Percentiles rank a stretch among this genome's conserved stretches.
Conservation (phyloP, 2,888 invertebrate species). For the Lapara coniferarum region DNA sequence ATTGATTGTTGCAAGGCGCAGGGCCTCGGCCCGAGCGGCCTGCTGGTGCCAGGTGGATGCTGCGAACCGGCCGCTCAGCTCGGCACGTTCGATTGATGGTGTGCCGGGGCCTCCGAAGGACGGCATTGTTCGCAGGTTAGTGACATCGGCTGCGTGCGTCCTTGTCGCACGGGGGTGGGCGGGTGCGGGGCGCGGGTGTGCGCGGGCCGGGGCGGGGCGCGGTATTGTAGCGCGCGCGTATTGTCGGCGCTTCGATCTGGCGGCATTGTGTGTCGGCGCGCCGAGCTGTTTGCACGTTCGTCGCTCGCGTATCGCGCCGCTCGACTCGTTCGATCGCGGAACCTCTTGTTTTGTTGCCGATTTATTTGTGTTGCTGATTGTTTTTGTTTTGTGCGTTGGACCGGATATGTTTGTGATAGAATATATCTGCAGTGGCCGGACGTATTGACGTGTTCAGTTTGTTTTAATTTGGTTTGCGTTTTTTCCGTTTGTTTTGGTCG, state of each 20-base stretch:
- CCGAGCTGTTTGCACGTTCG: conserved; percentile 68
- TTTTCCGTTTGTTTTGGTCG: conserved; percentile 52
- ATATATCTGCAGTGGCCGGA: conserved; percentile 12
- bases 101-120: conserved; percentile 59
- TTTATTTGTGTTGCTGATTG: conserved; percentile 55
- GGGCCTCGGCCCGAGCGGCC: conserved; percentile 14
- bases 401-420: conserved; percentile 19
- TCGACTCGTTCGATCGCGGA: conserved; percentile 64
- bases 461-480: conserved; percentile 55
- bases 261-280: conserved; percentile 78
- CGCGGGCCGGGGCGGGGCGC: conserved; percentile 35
- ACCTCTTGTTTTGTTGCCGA: conserved; percentile 59
- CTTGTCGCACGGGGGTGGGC: conserved; percentile 74
- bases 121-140: conserved; percentile 82
- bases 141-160: conserved; percentile 82
- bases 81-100: conserved; percentile 55
- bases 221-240: conserved; percentile 83
- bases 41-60: conserved; percentile 19
- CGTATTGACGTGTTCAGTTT: conserved; percentile 59
- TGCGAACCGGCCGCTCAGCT: conserved; percentile 37
- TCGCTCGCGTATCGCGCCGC: conserved; percentile 47
- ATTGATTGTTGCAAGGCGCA: conserved; percentile 68
- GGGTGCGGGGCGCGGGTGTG: conserved; percentile 72
- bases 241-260: conserved; percentile 83
- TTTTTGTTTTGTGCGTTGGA: conserved; percentile 43